phyloP scores from a whole-genome alignment of 2,113 vertebrate genomes.

The Poecile atricapillus region DNA sequence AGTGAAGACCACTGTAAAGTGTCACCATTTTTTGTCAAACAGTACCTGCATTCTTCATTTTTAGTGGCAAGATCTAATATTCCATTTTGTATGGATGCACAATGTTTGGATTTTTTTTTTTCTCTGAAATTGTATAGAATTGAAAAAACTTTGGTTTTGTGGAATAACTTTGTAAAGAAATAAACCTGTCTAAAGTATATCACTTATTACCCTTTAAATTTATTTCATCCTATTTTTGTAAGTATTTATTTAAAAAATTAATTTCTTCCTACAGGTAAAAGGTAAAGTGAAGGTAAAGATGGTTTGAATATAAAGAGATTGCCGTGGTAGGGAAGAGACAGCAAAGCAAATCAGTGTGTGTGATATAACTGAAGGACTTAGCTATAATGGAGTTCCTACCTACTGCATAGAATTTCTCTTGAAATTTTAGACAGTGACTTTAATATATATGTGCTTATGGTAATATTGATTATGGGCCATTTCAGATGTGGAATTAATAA shows the following conservation, averaged over 20 bases:
- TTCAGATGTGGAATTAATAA: not conserved
- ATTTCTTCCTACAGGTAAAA: not conserved
- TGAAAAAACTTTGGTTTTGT: not conserved
- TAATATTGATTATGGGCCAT: not conserved
- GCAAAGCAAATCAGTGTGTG: not conserved
- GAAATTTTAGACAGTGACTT: not conserved
- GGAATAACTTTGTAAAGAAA: not conserved
- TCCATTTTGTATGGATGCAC: not conserved
- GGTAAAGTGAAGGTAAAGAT: not conserved
- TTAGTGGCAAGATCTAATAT: not conserved
- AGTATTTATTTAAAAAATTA: not conserved
- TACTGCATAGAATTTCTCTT: not conserved
- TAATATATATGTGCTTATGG: not conserved
- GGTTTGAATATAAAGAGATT: not conserved
- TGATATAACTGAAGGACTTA: not conserved
- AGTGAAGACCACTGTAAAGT: not conserved
- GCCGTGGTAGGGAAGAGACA: not conserved
- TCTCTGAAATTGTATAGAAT: not conserved
- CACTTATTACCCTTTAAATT: not conserved
- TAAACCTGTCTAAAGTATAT: not conserved
- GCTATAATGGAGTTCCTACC: not conserved
- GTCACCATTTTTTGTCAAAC: not conserved
- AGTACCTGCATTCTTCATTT: not conserved
- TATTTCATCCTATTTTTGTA: not conserved
- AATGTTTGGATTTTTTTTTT: accelerated